Base-by-base conservation (phyloP, 37 sponge, comb jelly and placozoan species). In the Aphrocallistes beatrix region DNA sequence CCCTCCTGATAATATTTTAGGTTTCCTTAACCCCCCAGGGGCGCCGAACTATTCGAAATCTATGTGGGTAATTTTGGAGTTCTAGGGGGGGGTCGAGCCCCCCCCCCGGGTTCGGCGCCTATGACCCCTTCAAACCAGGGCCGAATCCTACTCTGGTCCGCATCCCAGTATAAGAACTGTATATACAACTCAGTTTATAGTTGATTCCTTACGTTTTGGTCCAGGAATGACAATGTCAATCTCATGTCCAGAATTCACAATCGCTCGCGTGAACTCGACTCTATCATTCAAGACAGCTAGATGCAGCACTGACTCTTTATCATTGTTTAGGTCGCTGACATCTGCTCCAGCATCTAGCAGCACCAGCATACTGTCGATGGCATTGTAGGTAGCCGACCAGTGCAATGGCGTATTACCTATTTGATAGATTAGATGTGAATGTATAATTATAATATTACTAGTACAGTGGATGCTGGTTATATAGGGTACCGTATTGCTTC, bases 331-430 rank as follows among this genome's bases (percentile, higher is more conserved):
- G 10, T 90, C 87, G 10, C 51, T 82, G 81, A 87, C 88, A 82
- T 90, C 81, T 23, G 90, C 91, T 36, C 82, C 81, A 23, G 36
- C 38, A 38, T 42, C 81, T 17, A 96, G 86, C 28, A 96, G 90
- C 30, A 88, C 51, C 37, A 86, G 39, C 23, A 87, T 36, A 19
- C 90, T 85, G 42, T 86, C 90, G 0, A 38, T 23, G 17, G 87
- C 84, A 0, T 81, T 82, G 34, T 90, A 51, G 0, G 28, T 19
- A 30, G 85, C 87, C 36, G 96, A 92, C 47, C 90, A 37, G 60
- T 92, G 96, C 23, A 96, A 75, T 1, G 96, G 91, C 30, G 94
- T 96, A 85, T 60, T 60, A 6, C 75, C 75, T 60, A 60, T 25
- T 32, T n/a, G n/a, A n/a, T 32, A 21, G 1, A 60, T 6, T 25